phyloP scores from a whole-genome alignment of 2,797 vertebrate genomes.

The Enteromius thamalakanensis region DNA sequence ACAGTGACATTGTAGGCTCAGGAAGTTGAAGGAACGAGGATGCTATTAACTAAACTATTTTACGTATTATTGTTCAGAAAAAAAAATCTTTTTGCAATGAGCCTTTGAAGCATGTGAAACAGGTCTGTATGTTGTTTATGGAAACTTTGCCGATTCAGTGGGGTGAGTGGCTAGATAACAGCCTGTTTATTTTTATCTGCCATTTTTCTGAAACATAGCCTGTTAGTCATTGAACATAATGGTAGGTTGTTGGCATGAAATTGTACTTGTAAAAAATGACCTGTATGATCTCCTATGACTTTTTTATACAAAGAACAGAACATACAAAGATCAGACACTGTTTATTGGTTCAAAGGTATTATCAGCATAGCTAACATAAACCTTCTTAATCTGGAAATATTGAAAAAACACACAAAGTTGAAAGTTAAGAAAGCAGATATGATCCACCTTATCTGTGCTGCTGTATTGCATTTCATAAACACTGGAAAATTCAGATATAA shows the following conservation, averaged over 20 bases:
- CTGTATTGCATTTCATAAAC: conserved; percentile 21
- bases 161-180: not conserved
- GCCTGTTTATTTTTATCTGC: not conserved
- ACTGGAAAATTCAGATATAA: not conserved
- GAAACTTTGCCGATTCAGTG: not conserved
- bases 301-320: not conserved
- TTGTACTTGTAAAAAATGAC: not conserved
- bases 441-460: not conserved
- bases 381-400: conserved; percentile 3
- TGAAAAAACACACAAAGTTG: not conserved
- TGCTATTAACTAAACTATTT: too few relatives aligned
- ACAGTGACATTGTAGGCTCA: not conserved
- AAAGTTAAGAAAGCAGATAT: conserved; percentile 16
- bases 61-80: too few relatives aligned
- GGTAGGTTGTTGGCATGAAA: not conserved
- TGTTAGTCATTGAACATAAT: not conserved
- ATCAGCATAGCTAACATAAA: conserved; percentile 34
- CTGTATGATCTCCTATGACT: not conserved
- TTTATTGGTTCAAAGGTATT: not conserved
- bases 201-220: conserved; percentile 14
- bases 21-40: not conserved
- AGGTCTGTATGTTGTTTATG: conserved; percentile 1
- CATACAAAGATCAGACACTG: not conserved
- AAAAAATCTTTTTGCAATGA: too few relatives aligned
- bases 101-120: not conserved